Percentiles rank a stretch among this genome's conserved stretches.
These are phyloP conservation scores for Sebastes matsubarae DNA, from an alignment of 2,797 vertebrate species.

Conservation along the genomic window DNA sequence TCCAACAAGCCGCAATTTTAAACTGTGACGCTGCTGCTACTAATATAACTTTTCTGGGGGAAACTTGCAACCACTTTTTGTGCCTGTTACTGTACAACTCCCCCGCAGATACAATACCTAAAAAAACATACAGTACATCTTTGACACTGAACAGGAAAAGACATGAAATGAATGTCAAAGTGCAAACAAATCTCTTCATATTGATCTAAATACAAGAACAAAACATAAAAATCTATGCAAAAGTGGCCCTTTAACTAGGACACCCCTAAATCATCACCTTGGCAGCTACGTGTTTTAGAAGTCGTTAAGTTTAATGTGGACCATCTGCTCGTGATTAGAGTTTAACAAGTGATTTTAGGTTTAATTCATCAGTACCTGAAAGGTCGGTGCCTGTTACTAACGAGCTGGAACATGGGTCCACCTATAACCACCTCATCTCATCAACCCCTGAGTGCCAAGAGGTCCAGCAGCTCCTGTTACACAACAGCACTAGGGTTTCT, in stretches of 20 bases:
- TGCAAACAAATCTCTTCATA: not conserved
- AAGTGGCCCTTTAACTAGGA: not conserved
- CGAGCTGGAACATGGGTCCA: not conserved
- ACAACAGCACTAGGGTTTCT: constrained; percentile 76
- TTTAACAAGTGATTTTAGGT: not conserved
- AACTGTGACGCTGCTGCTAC: not conserved
- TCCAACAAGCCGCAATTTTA: not conserved
- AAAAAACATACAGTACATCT: not conserved
- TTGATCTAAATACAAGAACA: not conserved
- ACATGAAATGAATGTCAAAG: not conserved
- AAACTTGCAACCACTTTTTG: not conserved
- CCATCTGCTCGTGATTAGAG: not conserved
- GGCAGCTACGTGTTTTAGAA: not conserved
- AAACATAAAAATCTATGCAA: not conserved
- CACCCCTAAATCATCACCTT: not conserved
- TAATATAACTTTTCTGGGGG: not conserved
- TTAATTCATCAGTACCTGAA: not conserved
- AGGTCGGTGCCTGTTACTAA: constrained; percentile 1
- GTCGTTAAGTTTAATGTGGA: not conserved
- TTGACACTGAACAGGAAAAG: not conserved
- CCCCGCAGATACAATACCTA: not conserved
- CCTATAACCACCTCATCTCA: constrained; percentile 10
- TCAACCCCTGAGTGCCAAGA: constrained; percentile 16
- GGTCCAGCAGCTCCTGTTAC: constrained; percentile 63
- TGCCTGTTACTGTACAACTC: not conserved